These are phyloP conservation scores for Drosophila ogumai DNA, from an alignment of 1,140 invertebrate species.

Conservation along the genomic window DNA sequence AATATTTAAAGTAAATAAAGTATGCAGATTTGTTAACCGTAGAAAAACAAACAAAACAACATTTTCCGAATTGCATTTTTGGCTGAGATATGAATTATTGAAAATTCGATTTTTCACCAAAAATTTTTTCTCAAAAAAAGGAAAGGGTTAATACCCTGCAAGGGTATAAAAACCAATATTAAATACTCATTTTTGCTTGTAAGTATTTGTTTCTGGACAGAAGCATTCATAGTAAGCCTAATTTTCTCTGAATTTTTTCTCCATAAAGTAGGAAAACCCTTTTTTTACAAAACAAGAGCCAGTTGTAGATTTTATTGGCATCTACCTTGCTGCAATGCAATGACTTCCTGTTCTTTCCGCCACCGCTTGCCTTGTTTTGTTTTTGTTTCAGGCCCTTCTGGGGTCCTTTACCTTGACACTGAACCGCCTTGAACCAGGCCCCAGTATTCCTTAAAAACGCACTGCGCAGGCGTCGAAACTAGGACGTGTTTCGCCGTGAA, in stretches of 20 bases:
- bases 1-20: too few relatives aligned
- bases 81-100: too few relatives aligned
- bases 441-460: slow-evolving; percentile 14
- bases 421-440: slow-evolving; percentile 48
- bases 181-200: too few relatives aligned
- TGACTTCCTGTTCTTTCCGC: neutral
- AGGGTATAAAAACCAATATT: too few relatives aligned
- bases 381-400: slow-evolving; percentile 1
- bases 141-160: too few relatives aligned
- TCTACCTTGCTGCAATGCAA: slow-evolving; percentile 1
- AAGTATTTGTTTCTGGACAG: neutral
- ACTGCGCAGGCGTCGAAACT: slow-evolving; percentile 37
- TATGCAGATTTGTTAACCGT: too few relatives aligned
- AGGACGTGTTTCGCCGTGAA: slow-evolving; percentile 29
- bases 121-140: too few relatives aligned
- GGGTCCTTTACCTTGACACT: slow-evolving; percentile 71
- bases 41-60: too few relatives aligned
- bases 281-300: neutral
- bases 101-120: too few relatives aligned
- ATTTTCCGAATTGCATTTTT: too few relatives aligned
- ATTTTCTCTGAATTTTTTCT: neutral
- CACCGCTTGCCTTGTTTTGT: slow-evolving; percentile 4
- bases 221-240: neutral
- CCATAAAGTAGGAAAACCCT: neutral
- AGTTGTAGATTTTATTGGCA: neutral